Evolutionary conservation across 2,797 vertebrate genomes (phyloP).

Genomic region (Euphonia xanthogaster): DNA sequence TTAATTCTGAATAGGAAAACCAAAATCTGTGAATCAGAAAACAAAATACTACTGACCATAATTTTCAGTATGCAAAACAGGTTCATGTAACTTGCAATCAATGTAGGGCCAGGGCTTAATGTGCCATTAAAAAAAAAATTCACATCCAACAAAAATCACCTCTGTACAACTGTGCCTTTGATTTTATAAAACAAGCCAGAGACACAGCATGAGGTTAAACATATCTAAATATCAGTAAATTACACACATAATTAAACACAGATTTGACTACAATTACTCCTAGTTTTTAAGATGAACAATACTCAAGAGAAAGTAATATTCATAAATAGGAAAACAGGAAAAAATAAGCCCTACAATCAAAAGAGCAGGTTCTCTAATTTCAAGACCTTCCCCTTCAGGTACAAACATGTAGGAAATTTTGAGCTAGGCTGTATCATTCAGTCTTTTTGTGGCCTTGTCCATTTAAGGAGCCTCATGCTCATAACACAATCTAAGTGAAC

Average conservation of each 20-base stretch:
- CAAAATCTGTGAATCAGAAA: background rate
- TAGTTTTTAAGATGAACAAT: slow-evolving; percentile 34
- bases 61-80: background rate
- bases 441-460: background rate
- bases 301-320: background rate
- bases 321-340: background rate
- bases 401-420: background rate
- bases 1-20: background rate
- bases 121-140: slow-evolving; percentile 29
- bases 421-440: background rate
- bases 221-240: slow-evolving; percentile 64
- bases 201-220: slow-evolving; percentile 49
- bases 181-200: slow-evolving; percentile 49
- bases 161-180: background rate
- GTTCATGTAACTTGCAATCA: background rate
- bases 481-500: background rate
- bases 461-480: background rate
- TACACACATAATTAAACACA: slow-evolving; percentile 58
- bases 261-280: slow-evolving; percentile 43
- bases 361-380: background rate
- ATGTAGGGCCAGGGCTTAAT: background rate
- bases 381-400: background rate
- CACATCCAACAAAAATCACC: slow-evolving; percentile 50
- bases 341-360: background rate
- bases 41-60: background rate